A percentile compares a stretch with the other conserved stretches of the same genome.
These are phyloP conservation scores for Xenopus petersii DNA, from an alignment of 2,797 vertebrate genomes.

Conservation along the genomic window DNA sequence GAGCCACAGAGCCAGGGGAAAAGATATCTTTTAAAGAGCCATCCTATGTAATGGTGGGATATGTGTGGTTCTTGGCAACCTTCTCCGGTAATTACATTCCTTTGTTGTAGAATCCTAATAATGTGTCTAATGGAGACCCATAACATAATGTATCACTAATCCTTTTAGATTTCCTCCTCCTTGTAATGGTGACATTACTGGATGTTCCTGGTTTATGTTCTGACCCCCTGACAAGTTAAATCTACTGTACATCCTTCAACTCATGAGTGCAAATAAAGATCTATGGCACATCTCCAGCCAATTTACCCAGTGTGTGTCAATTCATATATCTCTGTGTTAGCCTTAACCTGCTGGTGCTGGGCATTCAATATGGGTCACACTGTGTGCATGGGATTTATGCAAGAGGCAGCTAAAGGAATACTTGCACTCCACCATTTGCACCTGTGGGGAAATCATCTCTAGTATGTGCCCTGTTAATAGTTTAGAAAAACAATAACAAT, in stretches of 20 bases:
- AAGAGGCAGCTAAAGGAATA: not conserved
- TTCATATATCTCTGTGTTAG: not conserved
- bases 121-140: conserved; percentile 67
- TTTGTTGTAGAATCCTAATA: conserved; percentile 61
- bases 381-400: too few species aligned
- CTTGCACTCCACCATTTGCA: too few species aligned
- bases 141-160: conserved; percentile 66
- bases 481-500: too few species aligned
- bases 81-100: conserved; percentile 66
- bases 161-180: conserved; percentile 66
- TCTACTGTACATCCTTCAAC: conserved; percentile 46
- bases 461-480: too few species aligned
- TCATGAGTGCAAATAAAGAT: conserved; percentile 21
- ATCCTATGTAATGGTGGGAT: conserved; percentile 24
- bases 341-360: not conserved
- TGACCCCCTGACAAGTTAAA: conserved; percentile 42
- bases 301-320: conserved; percentile 25
- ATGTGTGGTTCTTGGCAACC: conserved; percentile 41
- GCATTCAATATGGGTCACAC: too few species aligned
- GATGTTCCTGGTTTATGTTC: conserved; percentile 52
- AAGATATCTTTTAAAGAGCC: conserved; percentile 15
- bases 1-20: too few species aligned
- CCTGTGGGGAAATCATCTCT: too few species aligned
- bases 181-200: conserved; percentile 64
- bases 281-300: conserved; percentile 14